Evolutionary conservation across 2,888 invertebrate species (phyloP).

Genomic region (Rhorus exstirpatorius): DNA sequence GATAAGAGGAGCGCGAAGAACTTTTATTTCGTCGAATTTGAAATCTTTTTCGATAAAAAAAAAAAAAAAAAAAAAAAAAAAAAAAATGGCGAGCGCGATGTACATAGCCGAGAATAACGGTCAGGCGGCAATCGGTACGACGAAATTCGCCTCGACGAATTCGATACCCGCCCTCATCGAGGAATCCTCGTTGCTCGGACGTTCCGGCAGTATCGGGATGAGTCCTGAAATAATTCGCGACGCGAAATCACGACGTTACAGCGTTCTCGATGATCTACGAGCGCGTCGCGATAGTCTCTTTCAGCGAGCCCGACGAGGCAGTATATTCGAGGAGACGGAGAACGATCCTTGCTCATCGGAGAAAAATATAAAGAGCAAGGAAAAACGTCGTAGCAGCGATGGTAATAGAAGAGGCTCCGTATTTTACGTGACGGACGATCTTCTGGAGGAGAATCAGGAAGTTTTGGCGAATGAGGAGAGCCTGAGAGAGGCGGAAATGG

Average conservation of each 20-base stretch:
- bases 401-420: slow-evolving; percentile 79
- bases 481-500: slow-evolving; percentile 58
- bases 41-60: neutral
- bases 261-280: slow-evolving; percentile 84
- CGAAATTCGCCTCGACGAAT: slow-evolving; percentile 83
- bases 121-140: slow-evolving; percentile 67
- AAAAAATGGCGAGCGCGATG: slow-evolving; percentile 80
- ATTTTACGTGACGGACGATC: slow-evolving; percentile 83
- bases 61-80: neutral
- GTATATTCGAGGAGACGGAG: slow-evolving; percentile 80
- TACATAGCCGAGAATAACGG: slow-evolving; percentile 82
- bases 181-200: slow-evolving; percentile 64
- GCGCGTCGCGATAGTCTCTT: slow-evolving; percentile 82
- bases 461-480: slow-evolving; percentile 71
- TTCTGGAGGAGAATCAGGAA: slow-evolving; percentile 79
- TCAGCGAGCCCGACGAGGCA: slow-evolving; percentile 79
- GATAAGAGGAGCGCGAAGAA: neutral
- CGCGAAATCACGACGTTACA: slow-evolving; percentile 80
- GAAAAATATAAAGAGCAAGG: slow-evolving; percentile 76
- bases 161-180: slow-evolving; percentile 83
- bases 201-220: slow-evolving; percentile 58
- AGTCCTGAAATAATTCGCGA: slow-evolving; percentile 76
- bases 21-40: neutral
- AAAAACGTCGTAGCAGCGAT: slow-evolving; percentile 79
- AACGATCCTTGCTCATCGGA: slow-evolving; percentile 66